Conservation (phyloP, 2,888 invertebrate genomes). For the Erebia aethiops region DNA sequence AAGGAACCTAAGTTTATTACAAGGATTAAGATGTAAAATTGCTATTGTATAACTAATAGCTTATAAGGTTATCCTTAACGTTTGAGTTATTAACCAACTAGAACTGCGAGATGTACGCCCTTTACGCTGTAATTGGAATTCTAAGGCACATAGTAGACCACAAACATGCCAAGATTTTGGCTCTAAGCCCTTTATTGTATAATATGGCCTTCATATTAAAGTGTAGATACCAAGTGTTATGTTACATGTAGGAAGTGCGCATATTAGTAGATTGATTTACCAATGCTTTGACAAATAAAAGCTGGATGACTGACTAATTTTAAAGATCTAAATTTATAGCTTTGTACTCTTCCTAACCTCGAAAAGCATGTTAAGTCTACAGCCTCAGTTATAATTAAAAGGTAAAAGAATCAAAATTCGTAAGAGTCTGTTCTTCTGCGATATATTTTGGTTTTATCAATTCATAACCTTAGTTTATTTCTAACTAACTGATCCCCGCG, state of each 20-base stretch:
- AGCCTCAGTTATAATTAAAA: no score
- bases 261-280: no score
- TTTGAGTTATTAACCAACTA: neutral
- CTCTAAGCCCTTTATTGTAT: conserved; percentile 7
- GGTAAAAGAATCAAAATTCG: no score
- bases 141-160: conserved; percentile 15
- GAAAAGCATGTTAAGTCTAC: no score
- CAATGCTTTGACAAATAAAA: no score
- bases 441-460: neutral
- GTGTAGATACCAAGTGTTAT: neutral
- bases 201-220: neutral
- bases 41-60: neutral
- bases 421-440: no score
- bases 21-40: neutral
- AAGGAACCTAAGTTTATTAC: no score
- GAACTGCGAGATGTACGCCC: conserved; percentile 8
- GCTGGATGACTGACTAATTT: no score
- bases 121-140: conserved; percentile 18
- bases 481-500: no score
- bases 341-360: no score
- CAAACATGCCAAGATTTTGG: conserved; percentile 19
- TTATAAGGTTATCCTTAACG: neutral
- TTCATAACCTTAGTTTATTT: neutral
- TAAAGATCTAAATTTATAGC: no score
- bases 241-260: no score